Percentiles rank a stretch among this genome's conserved stretches.
Evolutionary conservation across 2,888 invertebrate species (phyloP).

Genomic region (Pterostichus madidus): DNA sequence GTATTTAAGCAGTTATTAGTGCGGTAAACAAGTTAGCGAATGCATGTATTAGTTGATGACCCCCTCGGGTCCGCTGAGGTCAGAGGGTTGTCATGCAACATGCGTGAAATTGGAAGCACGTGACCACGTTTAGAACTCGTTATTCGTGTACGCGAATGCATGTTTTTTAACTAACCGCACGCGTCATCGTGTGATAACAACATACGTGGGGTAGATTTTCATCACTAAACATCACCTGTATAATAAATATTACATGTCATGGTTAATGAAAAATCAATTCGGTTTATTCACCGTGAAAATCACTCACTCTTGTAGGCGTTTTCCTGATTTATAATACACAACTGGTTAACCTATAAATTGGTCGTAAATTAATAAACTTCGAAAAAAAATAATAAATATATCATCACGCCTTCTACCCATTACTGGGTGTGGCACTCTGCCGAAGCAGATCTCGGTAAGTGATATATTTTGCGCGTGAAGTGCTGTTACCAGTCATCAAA

Average conservation of each 20-base stretch:
- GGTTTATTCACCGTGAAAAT: background rate
- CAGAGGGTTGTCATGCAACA: conserved; percentile 24
- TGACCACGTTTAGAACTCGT: conserved; percentile 1
- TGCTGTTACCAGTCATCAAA: no score
- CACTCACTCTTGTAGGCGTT: no score
- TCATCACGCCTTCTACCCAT: no score
- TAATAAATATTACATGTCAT: background rate
- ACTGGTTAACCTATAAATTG: no score
- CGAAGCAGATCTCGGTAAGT: no score
- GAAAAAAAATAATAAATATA: no score
- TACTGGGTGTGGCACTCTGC: no score
- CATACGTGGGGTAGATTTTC: background rate
- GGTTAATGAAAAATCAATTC: conserved; percentile 4
- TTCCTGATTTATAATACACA: no score
- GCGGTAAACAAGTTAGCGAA: conserved; percentile 20
- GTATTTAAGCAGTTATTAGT: background rate
- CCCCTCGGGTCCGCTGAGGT: conserved; percentile 9
- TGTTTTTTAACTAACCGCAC: conserved; percentile 11
- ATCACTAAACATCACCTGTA: background rate
- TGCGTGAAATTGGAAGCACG: conserved; percentile 43
- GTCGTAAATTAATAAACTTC: no score
- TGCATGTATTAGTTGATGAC: conserved; percentile 31
- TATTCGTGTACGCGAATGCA: background rate
- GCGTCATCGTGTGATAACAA: conserved; percentile 7
- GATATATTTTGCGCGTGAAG: no score